These are phyloP conservation scores for Spheniscus mendiculus DNA, from an alignment of 2,113 vertebrate species.

Conservation along the genomic window DNA sequence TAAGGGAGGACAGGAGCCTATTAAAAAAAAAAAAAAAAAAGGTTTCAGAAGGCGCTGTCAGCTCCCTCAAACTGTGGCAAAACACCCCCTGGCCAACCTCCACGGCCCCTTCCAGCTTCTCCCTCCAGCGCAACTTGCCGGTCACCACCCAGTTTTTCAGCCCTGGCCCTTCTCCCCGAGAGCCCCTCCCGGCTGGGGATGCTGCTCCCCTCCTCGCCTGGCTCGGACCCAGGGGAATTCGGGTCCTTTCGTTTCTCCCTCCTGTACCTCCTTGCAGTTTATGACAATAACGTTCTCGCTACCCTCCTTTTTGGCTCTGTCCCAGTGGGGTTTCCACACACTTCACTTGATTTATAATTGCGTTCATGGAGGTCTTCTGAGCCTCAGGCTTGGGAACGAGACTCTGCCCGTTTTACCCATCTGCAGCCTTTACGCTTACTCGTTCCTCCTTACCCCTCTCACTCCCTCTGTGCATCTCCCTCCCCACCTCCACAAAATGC, in stretches of 20 bases:
- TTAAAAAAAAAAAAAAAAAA: background rate
- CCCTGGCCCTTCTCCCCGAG: background rate
- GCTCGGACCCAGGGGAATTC: background rate
- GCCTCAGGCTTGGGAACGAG: background rate
- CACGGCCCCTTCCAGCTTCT: background rate
- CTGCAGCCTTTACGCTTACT: background rate
- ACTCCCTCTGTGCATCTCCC: accelerated
- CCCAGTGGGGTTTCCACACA: background rate
- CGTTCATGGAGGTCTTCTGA: background rate
- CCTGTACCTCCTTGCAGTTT: background rate
- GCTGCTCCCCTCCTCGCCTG: background rate
- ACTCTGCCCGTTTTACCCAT: background rate
- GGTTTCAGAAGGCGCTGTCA: background rate
- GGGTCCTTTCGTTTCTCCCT: background rate
- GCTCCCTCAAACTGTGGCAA: background rate
- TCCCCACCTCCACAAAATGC: background rate
- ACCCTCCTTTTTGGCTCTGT: background rate
- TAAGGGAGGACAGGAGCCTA: background rate
- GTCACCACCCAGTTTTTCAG: background rate
- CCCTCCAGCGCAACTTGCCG: background rate
- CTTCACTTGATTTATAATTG: background rate
- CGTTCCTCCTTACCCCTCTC: background rate
- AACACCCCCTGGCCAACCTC: accelerated
- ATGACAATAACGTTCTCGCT: background rate
- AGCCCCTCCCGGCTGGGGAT: too few relatives aligned